These are phyloP conservation scores for Choloepus didactylus DNA, from an alignment of 2,797 vertebrate species.

Conservation along the genomic window DNA sequence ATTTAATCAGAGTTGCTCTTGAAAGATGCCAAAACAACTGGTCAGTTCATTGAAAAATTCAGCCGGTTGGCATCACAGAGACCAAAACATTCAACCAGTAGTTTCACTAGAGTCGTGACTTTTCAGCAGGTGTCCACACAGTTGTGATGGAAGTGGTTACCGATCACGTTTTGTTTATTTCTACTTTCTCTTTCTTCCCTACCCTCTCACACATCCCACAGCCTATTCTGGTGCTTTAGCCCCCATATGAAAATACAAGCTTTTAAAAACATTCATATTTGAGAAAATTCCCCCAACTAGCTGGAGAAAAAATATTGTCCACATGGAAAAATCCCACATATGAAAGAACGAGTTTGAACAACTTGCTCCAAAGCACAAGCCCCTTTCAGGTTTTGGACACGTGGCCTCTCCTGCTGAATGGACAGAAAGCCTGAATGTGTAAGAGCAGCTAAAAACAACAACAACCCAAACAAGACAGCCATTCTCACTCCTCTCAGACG, in stretches of 20 bases:
- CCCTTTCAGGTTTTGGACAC: slow-evolving; percentile 76
- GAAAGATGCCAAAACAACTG: slow-evolving; percentile 75
- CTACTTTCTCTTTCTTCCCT: neutral
- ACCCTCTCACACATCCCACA: no score
- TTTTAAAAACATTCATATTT: neutral
- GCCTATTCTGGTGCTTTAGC: neutral
- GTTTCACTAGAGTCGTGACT: slow-evolving; percentile 31
- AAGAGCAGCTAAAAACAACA: slow-evolving; percentile 80
- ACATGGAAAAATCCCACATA: slow-evolving; percentile 16
- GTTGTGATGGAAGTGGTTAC: slow-evolving; percentile 2
- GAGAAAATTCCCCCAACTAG: neutral
- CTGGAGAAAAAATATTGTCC: slow-evolving; percentile 16
- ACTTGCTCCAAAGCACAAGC: slow-evolving; percentile 52
- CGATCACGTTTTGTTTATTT: slow-evolving; percentile 32
- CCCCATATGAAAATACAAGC: neutral
- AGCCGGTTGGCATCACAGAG: slow-evolving; percentile 73
- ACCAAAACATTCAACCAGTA: slow-evolving; percentile 66
- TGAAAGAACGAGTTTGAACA: slow-evolving; percentile 69
- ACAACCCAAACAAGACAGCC: slow-evolving; percentile 82
- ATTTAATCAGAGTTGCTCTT: slow-evolving; percentile 63
- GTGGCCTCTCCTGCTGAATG: slow-evolving; percentile 79
- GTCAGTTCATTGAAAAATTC: slow-evolving; percentile 73
- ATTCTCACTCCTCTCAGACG: slow-evolving; percentile 73
- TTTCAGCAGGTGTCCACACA: slow-evolving; percentile 71
- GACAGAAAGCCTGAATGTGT: slow-evolving; percentile 80